Evolutionary conservation across 2,888 invertebrate genomes (phyloP).

Genomic region (Eupeodes latifasciatus): DNA sequence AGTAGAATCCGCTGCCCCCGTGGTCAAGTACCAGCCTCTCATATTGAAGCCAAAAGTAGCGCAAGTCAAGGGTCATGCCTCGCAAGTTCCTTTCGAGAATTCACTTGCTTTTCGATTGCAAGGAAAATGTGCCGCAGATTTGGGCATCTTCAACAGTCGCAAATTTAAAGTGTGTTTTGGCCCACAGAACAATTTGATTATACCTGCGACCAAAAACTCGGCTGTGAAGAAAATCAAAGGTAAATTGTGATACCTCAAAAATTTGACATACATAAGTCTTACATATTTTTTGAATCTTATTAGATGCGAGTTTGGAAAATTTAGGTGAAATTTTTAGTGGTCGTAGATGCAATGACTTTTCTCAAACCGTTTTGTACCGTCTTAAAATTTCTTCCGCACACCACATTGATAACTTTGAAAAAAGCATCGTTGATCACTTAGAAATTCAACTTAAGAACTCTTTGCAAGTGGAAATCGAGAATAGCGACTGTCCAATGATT

Average conservation of each 20-base stretch:
- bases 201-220: conserved; percentile 84
- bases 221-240: conserved; percentile 76
- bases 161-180: conserved; percentile 91
- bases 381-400: conserved; percentile 80
- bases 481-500: conserved; percentile 83
- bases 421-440: conserved; percentile 87
- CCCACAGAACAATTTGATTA: conserved; percentile 86
- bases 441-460: conserved; percentile 88
- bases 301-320: conserved; percentile 76
- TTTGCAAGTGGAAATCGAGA: conserved; percentile 84
- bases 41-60: conserved; percentile 84
- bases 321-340: conserved; percentile 78
- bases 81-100: conserved; percentile 82
- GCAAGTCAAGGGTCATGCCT: conserved; percentile 82
- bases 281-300: not conserved
- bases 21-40: conserved; percentile 78
- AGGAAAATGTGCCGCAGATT: conserved; percentile 85
- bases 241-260: conserved; percentile 48
- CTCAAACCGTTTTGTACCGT: conserved; percentile 79
- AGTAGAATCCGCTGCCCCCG: conserved; percentile 56
- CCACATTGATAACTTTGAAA: conserved; percentile 82
- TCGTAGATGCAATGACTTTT: conserved; percentile 80
- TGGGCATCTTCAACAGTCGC: conserved; percentile 87
- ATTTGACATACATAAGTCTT: not conserved
- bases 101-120: conserved; percentile 79